Evolutionary conservation across 2,888 invertebrate genomes (phyloP), one percentile per base, ranked within the genome.

Genomic region (Petrophora chlorosata): DNA sequence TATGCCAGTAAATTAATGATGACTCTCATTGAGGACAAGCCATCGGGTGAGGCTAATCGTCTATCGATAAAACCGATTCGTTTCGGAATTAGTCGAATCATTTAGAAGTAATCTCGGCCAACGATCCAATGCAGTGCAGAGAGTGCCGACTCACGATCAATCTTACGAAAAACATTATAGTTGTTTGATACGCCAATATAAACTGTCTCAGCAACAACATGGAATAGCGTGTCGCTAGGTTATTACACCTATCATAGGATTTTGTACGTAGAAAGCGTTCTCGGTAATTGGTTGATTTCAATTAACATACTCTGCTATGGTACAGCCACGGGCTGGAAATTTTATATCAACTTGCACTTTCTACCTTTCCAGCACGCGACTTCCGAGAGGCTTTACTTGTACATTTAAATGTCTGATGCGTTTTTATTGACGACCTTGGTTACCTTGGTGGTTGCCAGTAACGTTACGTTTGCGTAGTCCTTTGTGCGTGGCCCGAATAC

Each of bases 261-360:
- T 74, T 67, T 68, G 66, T 73, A 74, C 49, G 64, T 72, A 73
- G 74, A 73, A 74, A 74, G 75, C 64, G 58, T 45, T 56, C 56
- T 54, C 56, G 65, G 70, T 82, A 81, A 82, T 81, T 82, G 76
- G 72, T 73, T 46, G 73, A 79, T 79, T 75, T 73, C 77, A 82
- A 82, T 83, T 83, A 83, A 76, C 79, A 79, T 76, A 78, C 67
- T 68, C 64, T 69, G 78, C 71, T 71, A 79, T 78, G 74, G 78
- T 67, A 67, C 54, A 61, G 62, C 70, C 64, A 68, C 70, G 61
- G 70, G 59, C 70, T 58, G 77, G 76, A 77, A 74, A 77, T 75
- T 80, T 75, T 67, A 71, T 71, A 68, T 69, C 63, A 66, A 82
- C 83, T 83, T 82, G 75, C 82, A 84, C 85, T 86, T 87, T 86